These are phyloP conservation scores for Drosophila pseudoananassae DNA, from an alignment of 1,140 invertebrate species.

Conservation along the genomic window DNA sequence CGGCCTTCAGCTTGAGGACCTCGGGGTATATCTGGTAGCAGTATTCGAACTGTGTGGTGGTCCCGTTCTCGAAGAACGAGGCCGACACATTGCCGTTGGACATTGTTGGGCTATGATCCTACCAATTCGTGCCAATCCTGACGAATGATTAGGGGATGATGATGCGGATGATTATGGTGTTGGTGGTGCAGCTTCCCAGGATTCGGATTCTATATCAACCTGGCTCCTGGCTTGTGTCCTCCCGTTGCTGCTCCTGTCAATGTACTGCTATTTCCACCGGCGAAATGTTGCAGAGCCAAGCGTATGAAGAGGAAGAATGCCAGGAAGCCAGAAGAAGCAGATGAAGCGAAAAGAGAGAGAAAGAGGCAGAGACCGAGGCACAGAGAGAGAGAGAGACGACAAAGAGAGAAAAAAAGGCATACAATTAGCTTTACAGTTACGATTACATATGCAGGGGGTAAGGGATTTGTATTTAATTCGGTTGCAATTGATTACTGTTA, in stretches of 20 bases:
- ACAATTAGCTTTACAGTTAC: constrained; percentile 77
- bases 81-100: constrained; percentile 88
- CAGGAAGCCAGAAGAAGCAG: constrained; percentile 26
- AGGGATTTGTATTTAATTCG: constrained; percentile 21
- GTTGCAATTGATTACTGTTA: constrained; percentile 67
- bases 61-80: constrained; percentile 95
- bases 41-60: constrained; percentile 93
- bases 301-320: constrained; percentile 7
- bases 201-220: neutral
- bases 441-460: constrained; percentile 49
- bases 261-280: constrained; percentile 44
- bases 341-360: constrained; percentile 26
- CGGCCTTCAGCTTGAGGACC: constrained; percentile 93
- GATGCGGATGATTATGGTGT: neutral
- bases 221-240: neutral
- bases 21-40: constrained; percentile 95
- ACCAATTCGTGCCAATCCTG: neutral
- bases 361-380: constrained; percentile 22
- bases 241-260: constrained; percentile 24
- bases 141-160: neutral
- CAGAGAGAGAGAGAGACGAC: constrained; percentile 21
- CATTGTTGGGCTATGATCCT: constrained; percentile 47
- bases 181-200: neutral
- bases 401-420: constrained; percentile 24
- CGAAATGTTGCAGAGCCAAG: constrained; percentile 42